A percentile compares a stretch with the other conserved stretches of the same genome.
phyloP scores from a whole-genome alignment of 2,797 vertebrate genomes.

The Myotis findleyi region DNA sequence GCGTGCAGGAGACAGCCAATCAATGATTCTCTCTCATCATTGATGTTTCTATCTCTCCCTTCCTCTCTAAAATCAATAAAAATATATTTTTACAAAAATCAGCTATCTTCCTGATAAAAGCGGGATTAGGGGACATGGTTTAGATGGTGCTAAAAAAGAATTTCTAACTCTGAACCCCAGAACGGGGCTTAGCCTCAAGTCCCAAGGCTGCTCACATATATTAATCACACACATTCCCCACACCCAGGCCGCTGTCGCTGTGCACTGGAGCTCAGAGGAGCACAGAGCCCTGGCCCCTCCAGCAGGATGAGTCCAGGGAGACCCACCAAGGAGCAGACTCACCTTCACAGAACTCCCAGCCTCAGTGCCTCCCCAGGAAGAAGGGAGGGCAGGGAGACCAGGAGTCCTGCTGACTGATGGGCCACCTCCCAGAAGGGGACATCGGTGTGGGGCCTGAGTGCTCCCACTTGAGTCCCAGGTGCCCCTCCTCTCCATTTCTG shows the following conservation, averaged over 20 bases:
- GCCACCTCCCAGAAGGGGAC: background rate
- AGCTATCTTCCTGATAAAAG: background rate
- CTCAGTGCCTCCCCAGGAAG: background rate
- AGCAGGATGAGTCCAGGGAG: background rate
- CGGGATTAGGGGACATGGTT: accelerated
- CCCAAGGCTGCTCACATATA: background rate
- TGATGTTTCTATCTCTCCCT: too few relatives aligned
- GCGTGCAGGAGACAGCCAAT: too few relatives aligned
- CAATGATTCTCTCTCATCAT: too few relatives aligned
- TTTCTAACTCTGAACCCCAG: background rate
- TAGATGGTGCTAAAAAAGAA: background rate
- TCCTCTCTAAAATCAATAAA: too few relatives aligned
- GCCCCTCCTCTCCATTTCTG: background rate
- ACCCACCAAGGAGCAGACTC: background rate
- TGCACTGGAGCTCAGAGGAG: background rate
- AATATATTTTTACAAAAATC: background rate
- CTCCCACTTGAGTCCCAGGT: background rate
- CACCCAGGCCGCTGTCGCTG: accelerated
- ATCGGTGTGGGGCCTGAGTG: background rate
- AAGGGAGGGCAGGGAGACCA: background rate
- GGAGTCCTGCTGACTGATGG: background rate
- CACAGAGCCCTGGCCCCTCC: background rate
- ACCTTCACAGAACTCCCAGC: too few relatives aligned
- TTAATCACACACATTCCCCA: background rate
- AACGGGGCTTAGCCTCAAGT: background rate